Percentiles rank a stretch among this genome's conserved stretches.
These are phyloP conservation scores for Microchirus variegatus DNA, from an alignment of 2,797 vertebrate species.

Conservation along the genomic window DNA sequence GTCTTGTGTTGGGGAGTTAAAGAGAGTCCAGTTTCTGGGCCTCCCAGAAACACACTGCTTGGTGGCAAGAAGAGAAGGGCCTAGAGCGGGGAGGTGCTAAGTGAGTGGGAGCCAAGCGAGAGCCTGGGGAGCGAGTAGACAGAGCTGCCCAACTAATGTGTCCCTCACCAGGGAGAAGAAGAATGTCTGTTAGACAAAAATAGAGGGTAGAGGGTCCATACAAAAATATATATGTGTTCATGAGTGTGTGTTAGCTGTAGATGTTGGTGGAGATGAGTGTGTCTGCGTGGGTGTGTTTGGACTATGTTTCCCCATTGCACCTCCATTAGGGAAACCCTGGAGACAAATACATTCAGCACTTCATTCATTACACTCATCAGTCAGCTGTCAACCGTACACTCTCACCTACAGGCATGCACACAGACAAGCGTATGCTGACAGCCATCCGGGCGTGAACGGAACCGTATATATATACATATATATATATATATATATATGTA, in stretches of 20 bases:
- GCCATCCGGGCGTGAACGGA: conserved; percentile 25
- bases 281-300: conserved; percentile 29
- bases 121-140: conserved; percentile 60
- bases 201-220: conserved; percentile 22
- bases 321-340: conserved; percentile 62
- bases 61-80: conserved; percentile 49
- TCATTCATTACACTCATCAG: conserved; percentile 68
- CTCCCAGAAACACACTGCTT: conserved; percentile 51
- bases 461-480: too few species aligned
- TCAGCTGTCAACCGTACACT: conserved; percentile 61
- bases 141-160: conserved; percentile 56
- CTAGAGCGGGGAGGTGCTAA: conserved; percentile 62
- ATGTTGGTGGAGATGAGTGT: conserved; percentile 6
- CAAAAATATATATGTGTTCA: conserved; percentile 23
- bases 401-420: conserved; percentile 24
- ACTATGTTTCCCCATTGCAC: conserved; percentile 55
- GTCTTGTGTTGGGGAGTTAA: conserved; percentile 61
- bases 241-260: conserved; percentile 10
- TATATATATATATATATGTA: too few species aligned
- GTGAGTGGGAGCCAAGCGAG: conserved; percentile 56
- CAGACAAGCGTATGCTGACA: conserved; percentile 20
- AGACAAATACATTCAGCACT: conserved; percentile 73
- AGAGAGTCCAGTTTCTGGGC: conserved; percentile 63
- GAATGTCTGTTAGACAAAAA: conserved; percentile 67
- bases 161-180: conserved; percentile 66